These are phyloP conservation scores for Drosophila gunungcola DNA, from an alignment of 1,140 invertebrate genomes.

Conservation along the genomic window DNA sequence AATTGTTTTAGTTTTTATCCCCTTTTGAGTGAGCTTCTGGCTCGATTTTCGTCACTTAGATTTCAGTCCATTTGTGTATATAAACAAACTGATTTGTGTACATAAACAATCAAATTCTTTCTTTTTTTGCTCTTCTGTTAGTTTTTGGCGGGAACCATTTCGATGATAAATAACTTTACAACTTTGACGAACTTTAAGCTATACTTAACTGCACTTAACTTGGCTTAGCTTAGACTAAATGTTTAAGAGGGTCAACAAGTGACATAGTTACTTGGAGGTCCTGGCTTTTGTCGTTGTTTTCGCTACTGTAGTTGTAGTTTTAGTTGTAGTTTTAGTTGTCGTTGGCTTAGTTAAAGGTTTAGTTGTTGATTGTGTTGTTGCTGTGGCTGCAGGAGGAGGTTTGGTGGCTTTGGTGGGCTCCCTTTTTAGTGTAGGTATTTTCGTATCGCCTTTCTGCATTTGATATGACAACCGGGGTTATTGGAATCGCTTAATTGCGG, in stretches of 20 bases:
- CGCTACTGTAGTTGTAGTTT: slow-evolving; percentile 5
- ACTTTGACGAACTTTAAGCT: slow-evolving; percentile 47
- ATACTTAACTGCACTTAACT: slow-evolving; percentile 46
- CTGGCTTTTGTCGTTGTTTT: slow-evolving; percentile 25
- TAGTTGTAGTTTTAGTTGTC: slow-evolving; percentile 4
- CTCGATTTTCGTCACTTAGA: neutral
- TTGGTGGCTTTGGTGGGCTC: slow-evolving; percentile 24
- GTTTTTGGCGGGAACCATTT: slow-evolving; percentile 32
- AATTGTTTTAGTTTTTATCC: neutral
- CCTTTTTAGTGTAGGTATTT: slow-evolving; percentile 22
- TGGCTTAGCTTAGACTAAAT: slow-evolving; percentile 50
- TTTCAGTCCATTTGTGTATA: slow-evolving; percentile 20
- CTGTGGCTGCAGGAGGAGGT: slow-evolving; percentile 10
- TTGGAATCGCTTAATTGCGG: slow-evolving; percentile 37
- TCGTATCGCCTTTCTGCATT: slow-evolving; percentile 57
- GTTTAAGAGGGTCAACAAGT: slow-evolving; percentile 44
- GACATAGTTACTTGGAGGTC: slow-evolving; percentile 37
- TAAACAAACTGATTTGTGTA: slow-evolving; percentile 25
- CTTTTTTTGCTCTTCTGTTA: neutral
- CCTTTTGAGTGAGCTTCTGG: slow-evolving; percentile 15
- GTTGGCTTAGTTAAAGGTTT: slow-evolving; percentile 14
- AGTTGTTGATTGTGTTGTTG: slow-evolving; percentile 27
- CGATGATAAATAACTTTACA: slow-evolving; percentile 37
- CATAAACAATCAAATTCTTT: slow-evolving; percentile 18
- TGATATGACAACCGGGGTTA: slow-evolving; percentile 32